phyloP scores from a whole-genome alignment of 2,888 invertebrate genomes.

The Dolomedes plantarius region DNA sequence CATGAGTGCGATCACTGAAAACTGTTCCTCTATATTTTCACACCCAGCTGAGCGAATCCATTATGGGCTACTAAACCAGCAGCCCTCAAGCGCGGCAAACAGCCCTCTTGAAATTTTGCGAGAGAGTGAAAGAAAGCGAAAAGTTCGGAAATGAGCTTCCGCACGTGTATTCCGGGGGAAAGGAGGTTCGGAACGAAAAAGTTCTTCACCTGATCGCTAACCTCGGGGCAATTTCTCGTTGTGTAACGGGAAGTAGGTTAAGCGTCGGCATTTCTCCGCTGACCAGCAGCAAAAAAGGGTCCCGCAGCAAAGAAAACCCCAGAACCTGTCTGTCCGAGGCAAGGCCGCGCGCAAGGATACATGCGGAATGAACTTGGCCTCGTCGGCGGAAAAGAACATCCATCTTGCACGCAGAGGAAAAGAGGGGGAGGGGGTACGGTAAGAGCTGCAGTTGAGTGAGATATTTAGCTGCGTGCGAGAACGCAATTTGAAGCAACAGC shows the following conservation, averaged over 20 bases:
- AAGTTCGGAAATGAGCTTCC: neutral
- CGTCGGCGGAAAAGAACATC: neutral
- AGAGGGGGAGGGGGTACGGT: neutral
- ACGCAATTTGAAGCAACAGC: neutral
- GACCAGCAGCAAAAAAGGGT: neutral
- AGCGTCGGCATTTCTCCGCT: conserved; percentile 33
- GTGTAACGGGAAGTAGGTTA: conserved; percentile 67
- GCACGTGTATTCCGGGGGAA: neutral
- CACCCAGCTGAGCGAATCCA: no score
- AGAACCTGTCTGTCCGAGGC: conserved; percentile 33
- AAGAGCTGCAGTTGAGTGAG: neutral
- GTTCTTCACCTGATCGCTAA: neutral
- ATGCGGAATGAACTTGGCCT: conserved; percentile 58
- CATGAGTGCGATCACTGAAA: no score
- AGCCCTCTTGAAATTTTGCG: no score
- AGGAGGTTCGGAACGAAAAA: conserved; percentile 18
- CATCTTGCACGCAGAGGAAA: neutral
- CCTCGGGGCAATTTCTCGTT: conserved; percentile 13
- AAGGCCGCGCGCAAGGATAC: conserved; percentile 48
- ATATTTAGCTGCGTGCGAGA: conserved; percentile 5
- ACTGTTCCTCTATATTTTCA: no score
- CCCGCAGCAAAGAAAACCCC: conserved; percentile 17
- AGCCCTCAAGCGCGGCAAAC: no score
- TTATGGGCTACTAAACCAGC: no score
- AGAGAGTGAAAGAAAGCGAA: no score